These are phyloP conservation scores for Agonopterix arenella DNA, from an alignment of 2,888 invertebrate species.

Conservation along the genomic window DNA sequence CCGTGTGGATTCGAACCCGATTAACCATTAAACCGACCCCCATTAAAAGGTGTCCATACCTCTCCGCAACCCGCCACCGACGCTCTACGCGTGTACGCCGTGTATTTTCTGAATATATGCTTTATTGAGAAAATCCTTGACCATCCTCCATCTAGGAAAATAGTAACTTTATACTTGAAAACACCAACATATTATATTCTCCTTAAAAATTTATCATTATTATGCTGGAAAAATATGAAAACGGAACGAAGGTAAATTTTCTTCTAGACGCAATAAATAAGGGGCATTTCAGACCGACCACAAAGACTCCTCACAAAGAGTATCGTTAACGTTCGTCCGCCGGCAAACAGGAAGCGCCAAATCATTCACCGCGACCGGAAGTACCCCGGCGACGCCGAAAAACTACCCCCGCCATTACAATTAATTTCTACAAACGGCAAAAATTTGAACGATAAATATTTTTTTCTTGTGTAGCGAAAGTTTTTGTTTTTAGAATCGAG, in stretches of 20 bases:
- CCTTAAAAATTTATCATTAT: neutral
- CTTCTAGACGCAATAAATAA: slow-evolving; percentile 47
- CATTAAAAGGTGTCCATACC: no score
- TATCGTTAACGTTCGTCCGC: slow-evolving; percentile 43
- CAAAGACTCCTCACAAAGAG: slow-evolving; percentile 36
- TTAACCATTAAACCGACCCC: no score
- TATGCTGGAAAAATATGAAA: neutral
- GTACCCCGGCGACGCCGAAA: slow-evolving; percentile 43
- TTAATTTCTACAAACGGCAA: slow-evolving; percentile 41
- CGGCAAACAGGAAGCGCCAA: slow-evolving; percentile 51
- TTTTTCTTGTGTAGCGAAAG: slow-evolving; percentile 16
- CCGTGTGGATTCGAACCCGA: no score
- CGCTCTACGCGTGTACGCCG: no score
- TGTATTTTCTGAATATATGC: no score
- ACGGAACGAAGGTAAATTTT: slow-evolving; percentile 6
- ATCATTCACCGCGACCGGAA: slow-evolving; percentile 61
- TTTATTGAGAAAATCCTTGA: no score
- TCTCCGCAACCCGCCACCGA: no score
- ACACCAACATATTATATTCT: no score
- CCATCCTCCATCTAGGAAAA: no score
- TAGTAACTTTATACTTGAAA: no score
- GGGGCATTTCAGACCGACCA: slow-evolving; percentile 21
- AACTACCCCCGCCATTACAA: slow-evolving; percentile 40
- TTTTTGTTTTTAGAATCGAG: neutral
- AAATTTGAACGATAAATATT: slow-evolving; percentile 53